Percentiles rank a stretch among this genome's conserved stretches.
Evolutionary conservation across 2,797 vertebrate species (phyloP).

Genomic region (Arrhamphus sclerolepis): DNA sequence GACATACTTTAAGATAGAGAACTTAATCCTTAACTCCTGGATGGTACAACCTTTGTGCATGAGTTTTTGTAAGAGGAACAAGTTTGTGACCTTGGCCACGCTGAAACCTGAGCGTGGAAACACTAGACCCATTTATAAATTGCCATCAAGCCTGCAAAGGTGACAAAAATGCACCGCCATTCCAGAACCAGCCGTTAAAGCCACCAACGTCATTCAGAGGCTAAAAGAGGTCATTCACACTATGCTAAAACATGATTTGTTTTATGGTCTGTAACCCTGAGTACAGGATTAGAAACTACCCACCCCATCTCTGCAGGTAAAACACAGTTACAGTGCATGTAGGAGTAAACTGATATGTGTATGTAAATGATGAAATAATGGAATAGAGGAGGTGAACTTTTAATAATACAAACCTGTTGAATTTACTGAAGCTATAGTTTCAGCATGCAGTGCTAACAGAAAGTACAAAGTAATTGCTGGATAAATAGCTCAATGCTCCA

Average conservation of each 20-base stretch:
- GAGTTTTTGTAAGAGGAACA: conserved; percentile 48
- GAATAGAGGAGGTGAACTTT: neutral
- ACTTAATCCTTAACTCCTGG: conserved; percentile 5
- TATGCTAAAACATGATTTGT: conserved; percentile 71
- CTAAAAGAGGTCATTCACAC: conserved; percentile 67
- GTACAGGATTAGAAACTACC: conserved; percentile 63
- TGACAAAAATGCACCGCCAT: conserved; percentile 74
- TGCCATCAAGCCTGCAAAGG: conserved; percentile 68
- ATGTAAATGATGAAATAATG: conserved; percentile 17
- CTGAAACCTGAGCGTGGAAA: conserved; percentile 71
- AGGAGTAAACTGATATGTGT: neutral
- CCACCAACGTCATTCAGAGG: conserved; percentile 57
- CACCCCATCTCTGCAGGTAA: conserved; percentile 18
- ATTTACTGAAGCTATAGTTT: conserved; percentile 12
- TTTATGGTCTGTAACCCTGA: conserved; percentile 66
- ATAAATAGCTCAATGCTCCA: conserved; percentile 15
- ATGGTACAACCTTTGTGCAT: conserved; percentile 3
- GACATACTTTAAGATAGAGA: conserved; percentile 16
- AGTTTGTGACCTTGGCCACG: conserved; percentile 62
- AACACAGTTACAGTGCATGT: neutral
- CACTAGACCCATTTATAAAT: conserved; percentile 71
- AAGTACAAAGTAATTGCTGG: conserved; percentile 35
- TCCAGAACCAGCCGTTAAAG: conserved; percentile 52
- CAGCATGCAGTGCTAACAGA: neutral
- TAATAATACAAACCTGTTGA: neutral